These are phyloP conservation scores for Tuberolachnus salignus DNA, from an alignment of 2,888 invertebrate genomes.

Conservation along the genomic window DNA sequence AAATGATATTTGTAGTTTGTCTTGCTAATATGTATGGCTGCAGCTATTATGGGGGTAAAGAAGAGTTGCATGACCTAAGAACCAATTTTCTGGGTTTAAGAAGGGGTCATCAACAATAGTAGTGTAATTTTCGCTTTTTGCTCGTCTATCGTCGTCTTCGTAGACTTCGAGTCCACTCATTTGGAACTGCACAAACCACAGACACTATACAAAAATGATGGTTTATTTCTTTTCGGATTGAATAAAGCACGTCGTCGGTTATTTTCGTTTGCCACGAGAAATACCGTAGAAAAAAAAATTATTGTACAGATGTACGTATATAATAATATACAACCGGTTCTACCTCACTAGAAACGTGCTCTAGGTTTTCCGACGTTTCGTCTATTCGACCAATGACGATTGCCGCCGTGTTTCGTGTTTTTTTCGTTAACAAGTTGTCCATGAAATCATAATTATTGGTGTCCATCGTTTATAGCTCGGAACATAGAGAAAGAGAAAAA, in stretches of 20 bases:
- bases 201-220: conserved; percentile 25
- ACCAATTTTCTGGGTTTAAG: neutral
- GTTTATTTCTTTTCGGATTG: conserved; percentile 35
- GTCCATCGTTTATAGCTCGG: neutral
- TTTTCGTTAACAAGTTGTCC: conserved; percentile 32
- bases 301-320: neutral
- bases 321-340: conserved; percentile 31
- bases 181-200: conserved; percentile 49
- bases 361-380: conserved; percentile 36
- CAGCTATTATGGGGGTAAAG: neutral
- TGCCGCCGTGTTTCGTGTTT: neutral
- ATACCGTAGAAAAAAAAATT: conserved; percentile 17
- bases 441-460: conserved; percentile 29
- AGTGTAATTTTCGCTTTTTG: conserved; percentile 49
- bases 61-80: conserved; percentile 50
- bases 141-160: neutral
- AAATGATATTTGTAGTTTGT: neutral
- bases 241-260: conserved; percentile 23
- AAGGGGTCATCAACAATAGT: conserved; percentile 35
- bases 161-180: conserved; percentile 24
- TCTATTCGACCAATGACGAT: conserved; percentile 14
- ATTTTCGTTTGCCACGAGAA: conserved; percentile 15
- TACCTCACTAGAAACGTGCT: conserved; percentile 36
- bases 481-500: neutral
- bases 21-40: neutral